Percentiles rank a stretch among this genome's conserved stretches.
These are phyloP conservation scores for Lepidurus arcticus DNA, from an alignment of 1,140 invertebrate species.

Conservation along the genomic window DNA sequence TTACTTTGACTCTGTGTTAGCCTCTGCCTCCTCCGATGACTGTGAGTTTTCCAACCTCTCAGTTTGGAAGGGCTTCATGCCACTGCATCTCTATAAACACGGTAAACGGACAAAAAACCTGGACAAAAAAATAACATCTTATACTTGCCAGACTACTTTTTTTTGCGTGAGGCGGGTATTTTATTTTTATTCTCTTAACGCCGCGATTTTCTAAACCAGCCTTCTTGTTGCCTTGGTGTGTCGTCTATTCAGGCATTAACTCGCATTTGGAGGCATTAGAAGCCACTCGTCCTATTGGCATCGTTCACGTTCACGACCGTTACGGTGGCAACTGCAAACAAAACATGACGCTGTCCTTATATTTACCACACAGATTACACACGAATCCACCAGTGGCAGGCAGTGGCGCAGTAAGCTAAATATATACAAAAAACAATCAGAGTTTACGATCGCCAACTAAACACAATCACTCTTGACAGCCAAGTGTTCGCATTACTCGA, in stretches of 20 bases:
- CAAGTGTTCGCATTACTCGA: conserved; percentile 37
- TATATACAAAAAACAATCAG: conserved; percentile 15
- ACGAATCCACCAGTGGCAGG: conserved; percentile 40
- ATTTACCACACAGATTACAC: conserved; percentile 40
- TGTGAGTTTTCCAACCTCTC: conserved; percentile 40
- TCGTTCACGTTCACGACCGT: conserved; percentile 38
- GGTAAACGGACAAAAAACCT: conserved; percentile 34
- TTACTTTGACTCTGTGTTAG: conserved; percentile 40
- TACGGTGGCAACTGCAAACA: conserved; percentile 37
- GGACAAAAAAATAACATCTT: background rate
- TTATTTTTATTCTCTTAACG: too few relatives aligned
- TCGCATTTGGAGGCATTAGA: conserved; percentile 42
- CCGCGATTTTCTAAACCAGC: background rate
- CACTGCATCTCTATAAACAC: conserved; percentile 41
- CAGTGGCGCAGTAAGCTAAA: conserved; percentile 38
- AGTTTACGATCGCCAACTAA: conserved; percentile 4
- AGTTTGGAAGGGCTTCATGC: conserved; percentile 42
- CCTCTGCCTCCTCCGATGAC: conserved; percentile 37
- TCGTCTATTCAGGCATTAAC: conserved; percentile 38
- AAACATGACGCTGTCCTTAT: conserved; percentile 41
- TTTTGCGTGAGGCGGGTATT: background rate
- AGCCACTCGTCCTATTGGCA: conserved; percentile 41
- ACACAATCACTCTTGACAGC: conserved; percentile 36
- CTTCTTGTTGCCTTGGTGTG: background rate
- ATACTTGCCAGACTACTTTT: background rate